Evolutionary conservation across 2,113 vertebrate species (phyloP).

Genomic region (Lophius piscatorius): DNA sequence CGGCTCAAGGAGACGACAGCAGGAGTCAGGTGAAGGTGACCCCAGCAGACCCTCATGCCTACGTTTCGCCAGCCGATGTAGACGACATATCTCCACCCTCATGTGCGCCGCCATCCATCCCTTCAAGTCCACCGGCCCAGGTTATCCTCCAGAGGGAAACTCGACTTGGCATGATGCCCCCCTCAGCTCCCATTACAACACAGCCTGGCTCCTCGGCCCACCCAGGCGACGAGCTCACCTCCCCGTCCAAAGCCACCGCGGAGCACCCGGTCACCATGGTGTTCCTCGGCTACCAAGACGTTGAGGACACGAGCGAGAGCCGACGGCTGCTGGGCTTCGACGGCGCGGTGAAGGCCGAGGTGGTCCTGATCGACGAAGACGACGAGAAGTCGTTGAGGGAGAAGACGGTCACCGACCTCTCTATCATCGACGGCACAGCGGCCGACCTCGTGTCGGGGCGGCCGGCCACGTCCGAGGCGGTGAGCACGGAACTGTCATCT

Average conservation of each 20-base stretch:
- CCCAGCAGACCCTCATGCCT: slow-evolving; percentile 64
- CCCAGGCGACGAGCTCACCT: slow-evolving; percentile 17
- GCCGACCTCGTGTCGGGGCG: slow-evolving; percentile 93
- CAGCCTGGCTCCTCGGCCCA: slow-evolving; percentile 59
- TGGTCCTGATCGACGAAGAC: slow-evolving; percentile 95
- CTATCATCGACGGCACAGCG: slow-evolving; percentile 90
- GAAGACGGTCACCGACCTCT: slow-evolving; percentile 96
- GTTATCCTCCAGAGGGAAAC: slow-evolving; percentile 85
- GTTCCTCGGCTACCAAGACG: slow-evolving; percentile 96
- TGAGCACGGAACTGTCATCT: slow-evolving; percentile 94
- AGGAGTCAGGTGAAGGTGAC: slow-evolving; percentile 75
- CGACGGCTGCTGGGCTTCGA: slow-evolving; percentile 93
- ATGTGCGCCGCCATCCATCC: slow-evolving; percentile 74
- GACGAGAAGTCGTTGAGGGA: slow-evolving; percentile 95
- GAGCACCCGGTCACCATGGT: slow-evolving; percentile 97
- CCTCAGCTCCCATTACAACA: slow-evolving; percentile 54
- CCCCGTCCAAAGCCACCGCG: slow-evolving; percentile 70
- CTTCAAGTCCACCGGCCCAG: slow-evolving; percentile 75
- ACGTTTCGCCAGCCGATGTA: slow-evolving; percentile 41
- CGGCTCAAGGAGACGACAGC: slow-evolving; percentile 67
- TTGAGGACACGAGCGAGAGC: slow-evolving; percentile 91
- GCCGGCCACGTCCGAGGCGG: slow-evolving; percentile 86
- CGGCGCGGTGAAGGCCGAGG: slow-evolving; percentile 94
- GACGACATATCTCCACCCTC: slow-evolving; percentile 75
- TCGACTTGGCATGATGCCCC: slow-evolving; percentile 75